Conservation (phyloP, 2,888 invertebrate species). For the Masnerella sp. region DNA sequence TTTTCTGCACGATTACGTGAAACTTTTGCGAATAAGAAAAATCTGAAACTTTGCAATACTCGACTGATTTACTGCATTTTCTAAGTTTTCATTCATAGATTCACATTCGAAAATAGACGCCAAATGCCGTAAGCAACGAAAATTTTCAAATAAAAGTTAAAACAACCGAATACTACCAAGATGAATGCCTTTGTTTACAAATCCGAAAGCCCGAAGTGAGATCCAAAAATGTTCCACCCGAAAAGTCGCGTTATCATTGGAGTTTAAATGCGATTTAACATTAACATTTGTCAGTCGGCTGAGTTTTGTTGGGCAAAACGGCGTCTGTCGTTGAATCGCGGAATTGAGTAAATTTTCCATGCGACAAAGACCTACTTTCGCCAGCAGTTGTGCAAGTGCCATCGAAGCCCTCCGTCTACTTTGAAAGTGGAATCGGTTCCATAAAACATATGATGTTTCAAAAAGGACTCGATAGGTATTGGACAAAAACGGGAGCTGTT, state of each 20-base stretch:
- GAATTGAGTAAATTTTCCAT: conserved; percentile 42
- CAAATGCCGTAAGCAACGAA: too few species aligned
- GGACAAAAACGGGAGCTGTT: conserved; percentile 49
- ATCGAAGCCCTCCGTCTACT: conserved; percentile 34
- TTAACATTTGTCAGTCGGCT: conserved; percentile 30
- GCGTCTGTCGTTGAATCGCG: conserved; percentile 15
- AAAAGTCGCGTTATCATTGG: conserved; percentile 17
- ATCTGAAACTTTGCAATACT: too few species aligned
- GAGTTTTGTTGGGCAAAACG: conserved; percentile 25
- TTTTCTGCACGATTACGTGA: too few species aligned
- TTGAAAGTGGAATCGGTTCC: conserved; percentile 45
- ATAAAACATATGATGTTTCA: conserved; percentile 50
- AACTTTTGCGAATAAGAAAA: too few species aligned
- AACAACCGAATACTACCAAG: too few species aligned
- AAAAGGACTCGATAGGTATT: conserved; percentile 32
- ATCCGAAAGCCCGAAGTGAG: background rate
- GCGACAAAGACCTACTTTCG: conserved; percentile 50
- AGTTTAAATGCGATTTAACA: conserved; percentile 38
- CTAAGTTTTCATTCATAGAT: too few species aligned
- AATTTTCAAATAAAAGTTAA: too few species aligned
- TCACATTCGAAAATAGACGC: too few species aligned
- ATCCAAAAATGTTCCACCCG: conserved; percentile 2
- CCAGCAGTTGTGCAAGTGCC: conserved; percentile 45
- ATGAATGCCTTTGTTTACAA: conserved; percentile 21
- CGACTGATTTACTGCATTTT: too few species aligned